Evolutionary conservation across 2,888 invertebrate genomes (phyloP).

Genomic region (Odontocerum albicorne): DNA sequence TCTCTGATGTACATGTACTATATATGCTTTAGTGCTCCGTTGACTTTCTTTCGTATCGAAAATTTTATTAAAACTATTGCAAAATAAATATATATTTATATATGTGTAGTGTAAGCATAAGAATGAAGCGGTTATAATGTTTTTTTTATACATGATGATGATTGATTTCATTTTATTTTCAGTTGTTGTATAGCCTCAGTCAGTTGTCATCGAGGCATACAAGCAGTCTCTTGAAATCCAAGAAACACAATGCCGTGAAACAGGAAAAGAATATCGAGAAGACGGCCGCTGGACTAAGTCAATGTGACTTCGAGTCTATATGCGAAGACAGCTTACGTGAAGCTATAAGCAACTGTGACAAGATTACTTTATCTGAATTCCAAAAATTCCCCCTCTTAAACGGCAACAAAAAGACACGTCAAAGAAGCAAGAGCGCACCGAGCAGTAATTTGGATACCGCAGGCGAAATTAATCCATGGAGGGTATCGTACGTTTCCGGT

Average conservation of each 20-base stretch:
- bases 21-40: too few species aligned
- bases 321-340: constrained; percentile 52
- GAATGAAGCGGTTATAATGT: too few species aligned
- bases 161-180: constrained; percentile 44
- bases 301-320: constrained; percentile 41
- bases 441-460: constrained; percentile 8
- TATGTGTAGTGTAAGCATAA: too few species aligned
- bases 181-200: constrained; percentile 58
- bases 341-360: constrained; percentile 50
- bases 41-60: too few species aligned
- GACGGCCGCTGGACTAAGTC: constrained; percentile 36
- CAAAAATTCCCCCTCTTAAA: constrained; percentile 15
- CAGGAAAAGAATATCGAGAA: constrained; percentile 47
- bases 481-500: constrained; percentile 44
- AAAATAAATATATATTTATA: too few species aligned
- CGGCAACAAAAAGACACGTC: constrained; percentile 6
- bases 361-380: constrained; percentile 35
- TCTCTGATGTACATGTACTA: too few species aligned
- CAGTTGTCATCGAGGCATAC: constrained; percentile 52
- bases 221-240: constrained; percentile 51
- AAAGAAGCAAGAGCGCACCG: constrained; percentile 4
- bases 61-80: too few species aligned
- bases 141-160: too few species aligned
- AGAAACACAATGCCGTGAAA: constrained; percentile 50
- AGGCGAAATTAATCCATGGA: constrained; percentile 40